Evolutionary conservation across 2,797 vertebrate species (phyloP), one percentile per base, ranked within the genome.

Genomic region (Loriculus beryllinus): DNA sequence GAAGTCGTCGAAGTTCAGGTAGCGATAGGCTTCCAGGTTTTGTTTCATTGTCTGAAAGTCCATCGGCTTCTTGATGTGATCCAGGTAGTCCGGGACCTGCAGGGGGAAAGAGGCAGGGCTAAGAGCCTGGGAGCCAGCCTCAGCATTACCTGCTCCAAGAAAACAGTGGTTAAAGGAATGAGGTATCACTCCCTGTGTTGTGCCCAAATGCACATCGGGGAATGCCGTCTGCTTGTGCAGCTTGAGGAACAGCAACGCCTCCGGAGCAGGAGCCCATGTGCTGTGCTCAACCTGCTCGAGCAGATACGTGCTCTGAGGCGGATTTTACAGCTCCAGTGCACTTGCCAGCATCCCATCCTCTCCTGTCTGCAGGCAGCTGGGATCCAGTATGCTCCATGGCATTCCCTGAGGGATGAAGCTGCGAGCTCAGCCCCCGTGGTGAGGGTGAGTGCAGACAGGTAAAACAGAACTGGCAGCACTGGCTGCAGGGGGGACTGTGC

Each of bases 21-120:
- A 99, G 96, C 98, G 98, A 95, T 99, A 99, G 68, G 98, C 98
- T 97, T 99, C 99, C 95, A 99, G 97, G 94, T 99, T 98, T 95
- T 98, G 98, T 97, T 99, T 99, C 99, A 99, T 99, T 63, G 99
- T 99, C 98, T 99, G 99, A 97, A 99, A 99, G 96, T 99, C 99
- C 99, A 99, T 99, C 2, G 99, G 99, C 82, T 99, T 99, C 97
- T 99, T 99, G 86, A 99, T 99, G 95, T 99, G 99, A 97, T 99
- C 99, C 96, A 99, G 96, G 96, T 99, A 99, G 97, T 99, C 99
- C 10, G 99, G 99, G 48, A 99, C 99, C 99, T 99, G 96, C 45
- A 43, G 3, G 51, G 91, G 80, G 84, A 89, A 94, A 95, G 23
- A 96, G 65, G 11, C 72, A 64, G 31, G 91, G 95, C 87, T 97